Evolutionary conservation across 2,888 invertebrate genomes (phyloP).

Genomic region (Agonum fuliginosum): DNA sequence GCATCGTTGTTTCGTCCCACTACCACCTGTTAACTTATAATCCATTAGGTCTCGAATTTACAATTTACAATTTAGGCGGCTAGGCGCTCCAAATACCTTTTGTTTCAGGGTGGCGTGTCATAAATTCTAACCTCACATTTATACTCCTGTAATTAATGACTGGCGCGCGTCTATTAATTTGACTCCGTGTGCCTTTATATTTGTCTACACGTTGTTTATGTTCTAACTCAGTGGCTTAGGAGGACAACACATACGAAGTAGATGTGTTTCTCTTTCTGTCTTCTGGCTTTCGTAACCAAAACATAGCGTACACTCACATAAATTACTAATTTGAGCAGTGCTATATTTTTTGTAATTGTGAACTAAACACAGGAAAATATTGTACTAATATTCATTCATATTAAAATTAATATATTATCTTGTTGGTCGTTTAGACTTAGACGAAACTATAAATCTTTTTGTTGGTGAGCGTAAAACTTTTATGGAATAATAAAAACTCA

Average conservation of each 20-base stretch:
- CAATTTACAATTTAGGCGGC: not conserved
- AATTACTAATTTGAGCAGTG: constrained; percentile 19
- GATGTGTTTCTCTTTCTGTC: constrained; percentile 22
- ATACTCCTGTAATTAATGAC: constrained; percentile 30
- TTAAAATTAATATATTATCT: no score
- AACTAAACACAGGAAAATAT: no score
- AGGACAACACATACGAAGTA: constrained; percentile 1
- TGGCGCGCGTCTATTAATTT: constrained; percentile 40
- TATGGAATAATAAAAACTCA: no score
- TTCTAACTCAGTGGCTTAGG: constrained; percentile 22
- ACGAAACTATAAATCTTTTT: no score
- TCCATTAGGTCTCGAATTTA: no score
- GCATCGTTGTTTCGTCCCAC: not conserved
- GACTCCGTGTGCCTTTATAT: constrained; percentile 35
- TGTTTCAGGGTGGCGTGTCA: constrained; percentile 44
- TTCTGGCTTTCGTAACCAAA: constrained; percentile 31
- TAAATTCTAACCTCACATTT: constrained; percentile 37
- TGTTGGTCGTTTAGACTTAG: no score
- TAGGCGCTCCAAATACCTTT: constrained; percentile 44
- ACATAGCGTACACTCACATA: constrained; percentile 10
- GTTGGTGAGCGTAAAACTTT: no score
- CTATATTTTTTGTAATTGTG: not conserved
- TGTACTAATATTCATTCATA: no score
- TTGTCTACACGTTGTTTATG: constrained; percentile 37
- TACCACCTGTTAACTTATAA: constrained; percentile 9